A percentile compares a stretch with the other conserved stretches of the same genome.
These are phyloP conservation scores for Lucifuga dentata DNA, from an alignment of 2,113 vertebrate species.

Conservation along the genomic window DNA sequence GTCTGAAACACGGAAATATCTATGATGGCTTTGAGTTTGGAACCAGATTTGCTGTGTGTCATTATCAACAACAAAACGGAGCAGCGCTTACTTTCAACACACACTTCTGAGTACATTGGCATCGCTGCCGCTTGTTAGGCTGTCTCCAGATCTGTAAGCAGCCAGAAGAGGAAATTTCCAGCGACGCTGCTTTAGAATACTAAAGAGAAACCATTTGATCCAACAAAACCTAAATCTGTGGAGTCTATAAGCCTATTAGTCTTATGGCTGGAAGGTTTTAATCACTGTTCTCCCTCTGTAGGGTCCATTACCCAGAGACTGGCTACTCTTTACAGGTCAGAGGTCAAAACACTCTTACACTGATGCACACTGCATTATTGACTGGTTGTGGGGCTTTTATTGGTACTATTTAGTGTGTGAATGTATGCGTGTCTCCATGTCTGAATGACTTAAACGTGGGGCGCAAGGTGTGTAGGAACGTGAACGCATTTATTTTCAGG, in stretches of 20 bases:
- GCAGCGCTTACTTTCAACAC: constrained; percentile 43
- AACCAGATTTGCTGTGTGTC: constrained; percentile 38
- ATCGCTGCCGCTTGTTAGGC: constrained; percentile 52
- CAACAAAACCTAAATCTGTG: constrained; percentile 56
- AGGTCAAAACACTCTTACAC: constrained; percentile 52
- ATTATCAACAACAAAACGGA: constrained; percentile 40
- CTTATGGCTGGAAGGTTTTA: constrained; percentile 54
- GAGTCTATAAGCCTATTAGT: constrained; percentile 64
- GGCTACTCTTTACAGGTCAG: constrained; percentile 54
- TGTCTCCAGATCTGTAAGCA: constrained; percentile 52
- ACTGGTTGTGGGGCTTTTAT: constrained; percentile 45
- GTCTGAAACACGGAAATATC: neutral
- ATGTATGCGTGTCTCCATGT: constrained; percentile 3
- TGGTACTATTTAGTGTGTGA: neutral
- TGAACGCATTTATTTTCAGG: constrained; percentile 34
- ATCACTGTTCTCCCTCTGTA: constrained; percentile 60
- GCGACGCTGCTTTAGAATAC: constrained; percentile 52
- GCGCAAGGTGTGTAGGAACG: constrained; percentile 1
- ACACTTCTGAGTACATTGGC: constrained; percentile 48
- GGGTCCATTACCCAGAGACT: constrained; percentile 65
- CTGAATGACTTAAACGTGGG: constrained; percentile 7
- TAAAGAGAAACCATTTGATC: constrained; percentile 55
- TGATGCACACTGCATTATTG: constrained; percentile 49
- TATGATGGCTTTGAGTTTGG: constrained; percentile 13
- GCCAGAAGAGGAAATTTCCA: constrained; percentile 27